These are phyloP conservation scores for Sciaenops ocellatus DNA, from an alignment of 2,797 vertebrate species.

Conservation along the genomic window DNA sequence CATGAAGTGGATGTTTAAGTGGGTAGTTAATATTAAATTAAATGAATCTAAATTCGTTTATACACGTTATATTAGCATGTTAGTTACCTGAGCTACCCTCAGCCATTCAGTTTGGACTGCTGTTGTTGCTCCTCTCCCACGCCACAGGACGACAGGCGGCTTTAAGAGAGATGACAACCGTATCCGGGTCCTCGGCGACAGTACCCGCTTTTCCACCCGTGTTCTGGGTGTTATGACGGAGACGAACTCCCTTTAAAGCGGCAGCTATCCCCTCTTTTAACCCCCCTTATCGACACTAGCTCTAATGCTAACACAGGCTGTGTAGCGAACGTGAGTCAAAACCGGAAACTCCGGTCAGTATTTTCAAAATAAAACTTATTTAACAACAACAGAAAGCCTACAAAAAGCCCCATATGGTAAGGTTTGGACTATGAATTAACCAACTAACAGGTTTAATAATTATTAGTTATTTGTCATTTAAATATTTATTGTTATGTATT, in stretches of 20 bases:
- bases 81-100: slow-evolving; percentile 79
- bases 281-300: slow-evolving; percentile 24
- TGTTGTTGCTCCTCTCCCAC: slow-evolving; percentile 24
- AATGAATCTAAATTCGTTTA: neutral
- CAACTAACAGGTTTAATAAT: neutral
- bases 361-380: slow-evolving; percentile 51
- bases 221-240: neutral
- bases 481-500: no score
- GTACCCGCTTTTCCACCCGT: neutral
- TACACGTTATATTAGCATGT: neutral
- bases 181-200: neutral
- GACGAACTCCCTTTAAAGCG: neutral
- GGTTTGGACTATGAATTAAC: neutral
- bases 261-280: neutral
- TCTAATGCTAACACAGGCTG: slow-evolving; percentile 34
- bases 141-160: slow-evolving; percentile 16
- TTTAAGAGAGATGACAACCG: slow-evolving; percentile 48
- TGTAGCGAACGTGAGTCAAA: neutral
- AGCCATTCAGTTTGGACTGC: slow-evolving; percentile 77
- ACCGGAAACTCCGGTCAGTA: slow-evolving; percentile 36
- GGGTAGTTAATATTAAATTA: no score
- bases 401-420: neutral
- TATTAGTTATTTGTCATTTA: neutral
- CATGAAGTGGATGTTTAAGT: neutral
- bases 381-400: neutral